A percentile compares a stretch with the other conserved stretches of the same genome.
Evolutionary conservation across 2,888 invertebrate genomes (phyloP).

Genomic region (Pelosia muscerda): DNA sequence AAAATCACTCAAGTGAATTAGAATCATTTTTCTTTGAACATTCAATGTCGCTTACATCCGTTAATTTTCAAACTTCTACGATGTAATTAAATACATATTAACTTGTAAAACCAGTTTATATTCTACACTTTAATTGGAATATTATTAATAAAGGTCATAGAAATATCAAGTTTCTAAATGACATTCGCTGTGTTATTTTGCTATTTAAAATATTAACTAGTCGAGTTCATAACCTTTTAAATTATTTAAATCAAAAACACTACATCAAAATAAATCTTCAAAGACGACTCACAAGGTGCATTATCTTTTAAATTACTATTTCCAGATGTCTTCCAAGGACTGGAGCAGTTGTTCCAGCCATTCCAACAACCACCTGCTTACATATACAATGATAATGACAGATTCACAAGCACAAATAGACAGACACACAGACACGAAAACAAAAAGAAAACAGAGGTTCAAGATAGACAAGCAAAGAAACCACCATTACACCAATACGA

Average conservation of each 20-base stretch:
- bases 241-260: not conserved
- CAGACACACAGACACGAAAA: slow-evolving; percentile 25
- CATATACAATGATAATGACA: slow-evolving; percentile 33
- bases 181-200: not conserved
- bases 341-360: slow-evolving; percentile 62
- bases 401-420: slow-evolving; percentile 29
- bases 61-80: too few relatives aligned
- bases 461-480: slow-evolving; percentile 28
- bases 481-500: slow-evolving; percentile 41
- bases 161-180: not conserved
- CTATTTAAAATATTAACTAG: not conserved
- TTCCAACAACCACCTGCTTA: slow-evolving; percentile 39
- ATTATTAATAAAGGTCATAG: slow-evolving; percentile 4
- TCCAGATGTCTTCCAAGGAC: slow-evolving; percentile 70
- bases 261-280: too few relatives aligned
- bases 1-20: too few relatives aligned
- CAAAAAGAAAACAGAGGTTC: slow-evolving; percentile 34
- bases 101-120: not conserved
- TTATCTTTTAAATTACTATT: slow-evolving; percentile 28
- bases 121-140: not conserved
- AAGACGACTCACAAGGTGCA: too few relatives aligned
- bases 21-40: too few relatives aligned
- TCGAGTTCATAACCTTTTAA: not conserved
- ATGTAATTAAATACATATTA: not conserved
- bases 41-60: not conserved